phyloP scores from a whole-genome alignment of 2,113 vertebrate genomes.

The Carassius carassius region DNA sequence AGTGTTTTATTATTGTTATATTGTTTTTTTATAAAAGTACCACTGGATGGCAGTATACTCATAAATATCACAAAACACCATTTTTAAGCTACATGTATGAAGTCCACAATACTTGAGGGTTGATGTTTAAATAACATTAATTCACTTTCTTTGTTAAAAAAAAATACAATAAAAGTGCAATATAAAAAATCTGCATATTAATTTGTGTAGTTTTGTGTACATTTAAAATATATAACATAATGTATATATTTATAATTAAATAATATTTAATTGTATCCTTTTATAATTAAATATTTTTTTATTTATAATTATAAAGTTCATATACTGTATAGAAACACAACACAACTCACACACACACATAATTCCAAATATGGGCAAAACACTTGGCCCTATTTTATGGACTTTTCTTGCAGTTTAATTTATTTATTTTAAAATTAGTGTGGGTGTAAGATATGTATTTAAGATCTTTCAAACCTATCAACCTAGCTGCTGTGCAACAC shows the following conservation, averaged over 20 bases:
- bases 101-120: not conserved
- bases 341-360: no score
- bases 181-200: not conserved
- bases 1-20: not conserved
- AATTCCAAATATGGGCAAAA: no score
- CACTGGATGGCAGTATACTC: conserved; percentile 50
- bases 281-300: no score
- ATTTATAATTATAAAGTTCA: no score
- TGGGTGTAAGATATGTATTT: not conserved
- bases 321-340: no score
- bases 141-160: not conserved
- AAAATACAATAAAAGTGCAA: not conserved
- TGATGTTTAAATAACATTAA: not conserved
- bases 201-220: not conserved
- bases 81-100: not conserved
- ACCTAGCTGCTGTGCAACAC: not conserved
- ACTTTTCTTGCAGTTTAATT: not conserved
- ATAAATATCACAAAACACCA: not conserved
- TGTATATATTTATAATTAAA: no score
- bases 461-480: not conserved
- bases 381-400: not conserved
- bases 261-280: no score
- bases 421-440: not conserved
- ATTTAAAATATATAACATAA: not conserved
- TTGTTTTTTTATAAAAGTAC: not conserved